Conservation (phyloP, 2,113 vertebrate genomes). For the Taurulus bubalis region DNA sequence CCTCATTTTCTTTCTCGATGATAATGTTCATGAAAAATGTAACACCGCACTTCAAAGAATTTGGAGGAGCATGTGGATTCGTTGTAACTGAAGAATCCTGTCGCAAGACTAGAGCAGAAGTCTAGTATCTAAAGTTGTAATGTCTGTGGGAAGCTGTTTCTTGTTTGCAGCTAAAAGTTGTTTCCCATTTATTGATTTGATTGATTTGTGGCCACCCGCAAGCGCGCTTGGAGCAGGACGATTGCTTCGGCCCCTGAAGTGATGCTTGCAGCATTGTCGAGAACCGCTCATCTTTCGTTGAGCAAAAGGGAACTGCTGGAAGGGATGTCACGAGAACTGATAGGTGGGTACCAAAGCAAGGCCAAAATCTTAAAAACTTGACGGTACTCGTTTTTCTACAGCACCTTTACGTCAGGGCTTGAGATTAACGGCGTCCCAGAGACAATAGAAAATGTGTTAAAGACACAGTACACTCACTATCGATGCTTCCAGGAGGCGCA, state of each 20-base stretch:
- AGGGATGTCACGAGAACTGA: not conserved
- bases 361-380: not conserved
- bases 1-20: not conserved
- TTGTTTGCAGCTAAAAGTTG: not conserved
- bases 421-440: not conserved
- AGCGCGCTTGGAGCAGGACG: not conserved
- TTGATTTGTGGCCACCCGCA: not conserved
- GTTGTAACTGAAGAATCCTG: not conserved
- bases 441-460: too few species aligned
- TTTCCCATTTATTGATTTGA: not conserved
- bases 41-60: not conserved
- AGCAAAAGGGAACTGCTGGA: not conserved
- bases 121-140: not conserved
- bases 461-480: too few species aligned
- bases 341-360: not conserved
- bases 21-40: not conserved
- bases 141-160: not conserved
- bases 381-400: not conserved
- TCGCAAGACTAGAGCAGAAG: not conserved
- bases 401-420: not conserved
- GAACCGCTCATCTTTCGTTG: not conserved
- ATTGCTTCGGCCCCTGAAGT: too few species aligned
- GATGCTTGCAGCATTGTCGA: too few species aligned
- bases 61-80: not conserved
- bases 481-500: too few species aligned